Conservation (phyloP, 2,797 vertebrate genomes). For the Hyperoplus immaculatus region DNA sequence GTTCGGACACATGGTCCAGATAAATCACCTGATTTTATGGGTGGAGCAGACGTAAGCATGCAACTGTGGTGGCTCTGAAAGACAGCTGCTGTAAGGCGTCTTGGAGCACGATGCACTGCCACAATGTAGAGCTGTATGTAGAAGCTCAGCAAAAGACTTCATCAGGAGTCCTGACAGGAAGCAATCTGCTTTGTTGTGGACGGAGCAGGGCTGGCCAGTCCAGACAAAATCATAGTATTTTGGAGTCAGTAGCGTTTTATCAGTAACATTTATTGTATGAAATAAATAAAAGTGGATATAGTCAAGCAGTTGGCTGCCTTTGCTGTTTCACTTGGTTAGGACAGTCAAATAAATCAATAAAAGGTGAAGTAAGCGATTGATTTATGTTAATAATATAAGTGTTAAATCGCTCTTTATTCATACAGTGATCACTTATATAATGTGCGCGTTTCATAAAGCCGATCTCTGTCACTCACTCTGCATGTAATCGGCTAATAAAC, state of each 20-base stretch:
- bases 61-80: slow-evolving; percentile 58
- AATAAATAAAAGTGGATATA: no score
- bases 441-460: no score
- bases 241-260: not conserved
- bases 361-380: no score
- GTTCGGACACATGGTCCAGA: slow-evolving; percentile 70
- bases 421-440: no score
- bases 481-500: no score
- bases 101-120: slow-evolving; percentile 58
- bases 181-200: slow-evolving; percentile 5
- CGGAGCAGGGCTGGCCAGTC: not conserved
- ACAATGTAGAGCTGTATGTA: slow-evolving; percentile 56
- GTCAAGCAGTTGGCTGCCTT: not conserved
- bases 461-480: no score
- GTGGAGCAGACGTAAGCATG: slow-evolving; percentile 66
- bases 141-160: slow-evolving; percentile 53
- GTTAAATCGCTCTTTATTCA: no score
- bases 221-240: slow-evolving; percentile 13
- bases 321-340: not conserved
- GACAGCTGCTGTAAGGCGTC: slow-evolving; percentile 77
- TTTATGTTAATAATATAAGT: no score
- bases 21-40: slow-evolving; percentile 80
- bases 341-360: not conserved
- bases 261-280: not conserved
- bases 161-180: slow-evolving; percentile 22